These are phyloP conservation scores for Montipora sp. DNA, from an alignment of 64 coral and sea anemone genomes.

Conservation along the genomic window DNA sequence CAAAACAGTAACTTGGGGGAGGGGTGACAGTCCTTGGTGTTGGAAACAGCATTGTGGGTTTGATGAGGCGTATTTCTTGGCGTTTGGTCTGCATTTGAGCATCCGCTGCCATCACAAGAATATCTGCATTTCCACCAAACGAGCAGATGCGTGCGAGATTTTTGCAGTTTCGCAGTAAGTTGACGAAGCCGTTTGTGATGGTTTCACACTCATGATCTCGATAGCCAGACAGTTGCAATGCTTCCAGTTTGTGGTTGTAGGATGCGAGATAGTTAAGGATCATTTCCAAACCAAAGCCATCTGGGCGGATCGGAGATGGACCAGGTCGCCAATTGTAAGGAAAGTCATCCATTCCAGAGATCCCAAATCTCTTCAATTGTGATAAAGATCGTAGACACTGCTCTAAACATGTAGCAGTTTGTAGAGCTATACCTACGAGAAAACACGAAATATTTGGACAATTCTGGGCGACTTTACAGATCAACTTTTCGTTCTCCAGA, in stretches of 20 bases:
- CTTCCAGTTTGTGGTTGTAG: slow-evolving; percentile 48
- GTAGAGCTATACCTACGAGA: slow-evolving; percentile 16
- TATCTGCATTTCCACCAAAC: slow-evolving; percentile 51
- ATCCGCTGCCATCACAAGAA: slow-evolving; percentile 66
- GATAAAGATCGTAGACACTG: slow-evolving; percentile 19
- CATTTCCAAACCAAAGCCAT: slow-evolving; percentile 44
- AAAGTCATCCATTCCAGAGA: slow-evolving; percentile 5
- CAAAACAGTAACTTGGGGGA: slow-evolving; percentile 48
- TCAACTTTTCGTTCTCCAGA: neutral
- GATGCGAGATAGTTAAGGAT: slow-evolving; percentile 39
- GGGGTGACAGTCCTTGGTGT: slow-evolving; percentile 58
- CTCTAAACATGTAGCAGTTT: slow-evolving; percentile 27
- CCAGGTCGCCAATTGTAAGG: neutral
- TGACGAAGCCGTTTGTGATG: slow-evolving; percentile 32
- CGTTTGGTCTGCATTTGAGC: slow-evolving; percentile 20
- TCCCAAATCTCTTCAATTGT: slow-evolving; percentile 41
- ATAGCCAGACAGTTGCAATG: slow-evolving; percentile 45
- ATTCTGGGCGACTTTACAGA: slow-evolving; percentile 34
- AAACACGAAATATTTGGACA: slow-evolving; percentile 32
- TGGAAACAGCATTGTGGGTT: slow-evolving; percentile 64
- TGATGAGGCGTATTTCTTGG: slow-evolving; percentile 37
- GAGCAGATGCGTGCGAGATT: slow-evolving; percentile 36
- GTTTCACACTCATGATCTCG: slow-evolving; percentile 27
- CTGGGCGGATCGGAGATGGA: neutral
- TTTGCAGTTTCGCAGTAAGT: slow-evolving; percentile 40